Conservation (phyloP, 2,113 vertebrate genomes). For the Ophiodon elongatus region DNA sequence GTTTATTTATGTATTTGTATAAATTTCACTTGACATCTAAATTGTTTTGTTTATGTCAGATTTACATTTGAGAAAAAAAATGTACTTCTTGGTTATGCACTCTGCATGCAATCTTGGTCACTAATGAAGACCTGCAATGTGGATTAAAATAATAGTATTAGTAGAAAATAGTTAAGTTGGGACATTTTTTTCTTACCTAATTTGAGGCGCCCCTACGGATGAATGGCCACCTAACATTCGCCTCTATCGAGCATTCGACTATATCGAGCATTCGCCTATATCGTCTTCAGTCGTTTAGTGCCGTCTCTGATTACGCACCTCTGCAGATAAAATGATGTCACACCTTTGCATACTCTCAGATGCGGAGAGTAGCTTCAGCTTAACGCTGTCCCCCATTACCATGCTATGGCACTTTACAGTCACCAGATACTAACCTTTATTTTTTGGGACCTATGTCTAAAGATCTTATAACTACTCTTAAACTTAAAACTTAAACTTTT, state of each 20-base stretch:
- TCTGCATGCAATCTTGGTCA: too few species aligned
- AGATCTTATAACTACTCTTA: background rate
- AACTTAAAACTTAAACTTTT: background rate
- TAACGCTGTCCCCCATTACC: background rate
- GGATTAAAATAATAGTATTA: too few species aligned
- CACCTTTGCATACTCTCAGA: background rate
- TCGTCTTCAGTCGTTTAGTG: background rate
- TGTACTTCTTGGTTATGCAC: too few species aligned
- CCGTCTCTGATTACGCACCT: too few species aligned
- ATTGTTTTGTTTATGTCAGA: too few species aligned
- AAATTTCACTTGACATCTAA: background rate
- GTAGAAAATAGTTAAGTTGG: background rate
- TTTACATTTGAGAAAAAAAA: too few species aligned
- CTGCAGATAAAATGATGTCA: background rate
- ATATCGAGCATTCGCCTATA: too few species aligned
- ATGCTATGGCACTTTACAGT: background rate
- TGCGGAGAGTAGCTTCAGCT: background rate
- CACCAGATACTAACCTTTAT: background rate
- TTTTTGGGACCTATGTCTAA: background rate
- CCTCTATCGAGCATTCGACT: too few species aligned
- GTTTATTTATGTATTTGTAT: background rate
- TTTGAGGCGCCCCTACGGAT: background rate
- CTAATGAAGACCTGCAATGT: too few species aligned
- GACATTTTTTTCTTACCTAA: background rate
- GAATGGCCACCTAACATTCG: background rate